Conservation (phyloP, 2,797 vertebrate genomes). For the Zalophus californianus region DNA sequence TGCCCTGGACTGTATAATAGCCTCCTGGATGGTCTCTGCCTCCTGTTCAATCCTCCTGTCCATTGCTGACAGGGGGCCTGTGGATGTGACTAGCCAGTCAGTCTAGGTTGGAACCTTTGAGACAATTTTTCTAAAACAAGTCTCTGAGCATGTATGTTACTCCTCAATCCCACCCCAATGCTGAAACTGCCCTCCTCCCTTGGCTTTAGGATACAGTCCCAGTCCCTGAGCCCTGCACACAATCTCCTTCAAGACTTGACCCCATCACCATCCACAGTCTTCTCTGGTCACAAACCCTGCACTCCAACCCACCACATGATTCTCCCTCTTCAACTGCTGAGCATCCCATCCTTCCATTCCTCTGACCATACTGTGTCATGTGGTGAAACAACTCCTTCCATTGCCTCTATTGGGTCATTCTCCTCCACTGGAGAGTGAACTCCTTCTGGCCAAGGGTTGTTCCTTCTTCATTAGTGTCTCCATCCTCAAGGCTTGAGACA, state of each 20-base stretch:
- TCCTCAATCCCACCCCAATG: background rate
- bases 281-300: background rate
- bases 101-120: background rate
- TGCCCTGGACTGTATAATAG: background rate
- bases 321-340: background rate
- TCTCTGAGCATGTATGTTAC: background rate
- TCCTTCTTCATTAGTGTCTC: background rate
- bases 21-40: background rate
- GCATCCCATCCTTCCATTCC: background rate
- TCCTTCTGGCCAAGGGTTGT: background rate
- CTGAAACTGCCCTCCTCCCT: background rate
- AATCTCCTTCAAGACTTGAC: background rate
- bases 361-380: background rate
- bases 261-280: accelerated
- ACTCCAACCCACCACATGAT: background rate
- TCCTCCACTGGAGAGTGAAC: accelerated
- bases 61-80: background rate
- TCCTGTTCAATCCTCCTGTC: background rate
- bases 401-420: background rate
- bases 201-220: no score
- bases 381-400: background rate
- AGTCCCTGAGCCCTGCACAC: background rate
- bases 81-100: background rate
- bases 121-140: background rate
- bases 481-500: background rate